Evolutionary conservation across 1,140 invertebrate genomes (phyloP), one percentile per base, ranked within the genome.

Genomic region (Temnothorax nylanderi): DNA sequence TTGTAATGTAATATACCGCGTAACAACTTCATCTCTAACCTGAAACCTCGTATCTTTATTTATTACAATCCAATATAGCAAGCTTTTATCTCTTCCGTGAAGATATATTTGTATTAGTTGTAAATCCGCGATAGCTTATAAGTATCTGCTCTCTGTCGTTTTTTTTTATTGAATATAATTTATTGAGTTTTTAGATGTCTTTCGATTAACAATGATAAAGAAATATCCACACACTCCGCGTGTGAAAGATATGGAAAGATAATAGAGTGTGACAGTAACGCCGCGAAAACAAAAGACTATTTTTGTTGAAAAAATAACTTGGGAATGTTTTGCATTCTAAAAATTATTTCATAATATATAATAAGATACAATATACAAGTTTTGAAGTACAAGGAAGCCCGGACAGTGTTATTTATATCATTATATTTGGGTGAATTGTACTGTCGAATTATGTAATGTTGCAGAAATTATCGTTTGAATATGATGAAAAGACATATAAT

Each of bases 401-500:
- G 26, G 26, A 26, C 26, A 26, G 26, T 26, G 26, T 41, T 6
- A 76, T 44, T 18, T 18, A 5, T 54, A 54, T 18, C 2, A 49
- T 77, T 49, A 16, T 54, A 67, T 18, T 56, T 41, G 18, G 18
- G 11, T 78, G 5, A 71, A 71, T 81, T 44, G 44, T 44, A n/a
- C 11, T 32, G 21, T 62, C 2, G 16, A 26, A 41, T 44, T 21
- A 44, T 18, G 3, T 18, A 41, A 58, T 21, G 10, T 47, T 47
- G 3, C 16, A 82, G 13, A 74, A 82, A 60, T 44, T 7, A 16
- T 11, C 26, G 5, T 47, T n/a, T 56, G 51, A 56, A 81, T 84
- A 62, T 62, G 37, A 82, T n/a, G 41, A 72, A 74, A 26, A 41
- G 26, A 47, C 37, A 5, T 74, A 37, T 60, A 6, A 60, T 74